Evolutionary conservation across 2,797 vertebrate genomes (phyloP).

Genomic region (Sebastes glaucus): DNA sequence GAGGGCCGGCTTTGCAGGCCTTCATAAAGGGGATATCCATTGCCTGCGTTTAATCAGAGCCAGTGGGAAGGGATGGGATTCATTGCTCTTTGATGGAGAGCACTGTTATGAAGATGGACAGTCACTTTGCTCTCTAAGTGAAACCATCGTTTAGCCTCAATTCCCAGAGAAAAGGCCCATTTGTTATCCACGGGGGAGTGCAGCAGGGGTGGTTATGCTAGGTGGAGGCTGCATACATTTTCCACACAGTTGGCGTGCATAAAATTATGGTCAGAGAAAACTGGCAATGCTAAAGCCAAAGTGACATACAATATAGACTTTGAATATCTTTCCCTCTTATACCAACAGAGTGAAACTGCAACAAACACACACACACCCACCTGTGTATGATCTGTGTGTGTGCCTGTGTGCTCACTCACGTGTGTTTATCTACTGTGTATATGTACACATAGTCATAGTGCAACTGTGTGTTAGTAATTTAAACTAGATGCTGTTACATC

Average conservation of each 20-base stretch:
- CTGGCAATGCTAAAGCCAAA: slow-evolving; percentile 56
- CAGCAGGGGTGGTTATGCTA: slow-evolving; percentile 79
- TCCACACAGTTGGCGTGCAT: slow-evolving; percentile 82
- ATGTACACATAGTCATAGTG: not conserved
- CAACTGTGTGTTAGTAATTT: not conserved
- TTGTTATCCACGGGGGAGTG: slow-evolving; percentile 85
- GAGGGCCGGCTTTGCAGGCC: slow-evolving; percentile 68
- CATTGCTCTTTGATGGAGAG: slow-evolving; percentile 93
- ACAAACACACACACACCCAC: slow-evolving; percentile 8
- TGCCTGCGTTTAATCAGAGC: slow-evolving; percentile 94
- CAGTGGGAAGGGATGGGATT: slow-evolving; percentile 93
- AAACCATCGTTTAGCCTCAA: slow-evolving; percentile 89
- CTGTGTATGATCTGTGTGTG: not conserved
- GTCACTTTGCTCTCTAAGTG: slow-evolving; percentile 89
- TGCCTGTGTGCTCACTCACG: not conserved
- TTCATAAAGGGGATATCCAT: slow-evolving; percentile 82
- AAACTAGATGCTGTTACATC: not conserved
- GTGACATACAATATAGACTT: slow-evolving; percentile 54
- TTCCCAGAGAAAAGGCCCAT: slow-evolving; percentile 87
- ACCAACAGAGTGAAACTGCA: slow-evolving; percentile 13
- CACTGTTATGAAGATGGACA: slow-evolving; percentile 88
- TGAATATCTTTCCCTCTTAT: slow-evolving; percentile 36
- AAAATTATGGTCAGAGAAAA: slow-evolving; percentile 70
- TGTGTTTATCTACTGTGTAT: not conserved
- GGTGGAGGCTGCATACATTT: slow-evolving; percentile 83